phyloP scores from a whole-genome alignment of 1,140 invertebrate species.

The Drosophila pandora region DNA sequence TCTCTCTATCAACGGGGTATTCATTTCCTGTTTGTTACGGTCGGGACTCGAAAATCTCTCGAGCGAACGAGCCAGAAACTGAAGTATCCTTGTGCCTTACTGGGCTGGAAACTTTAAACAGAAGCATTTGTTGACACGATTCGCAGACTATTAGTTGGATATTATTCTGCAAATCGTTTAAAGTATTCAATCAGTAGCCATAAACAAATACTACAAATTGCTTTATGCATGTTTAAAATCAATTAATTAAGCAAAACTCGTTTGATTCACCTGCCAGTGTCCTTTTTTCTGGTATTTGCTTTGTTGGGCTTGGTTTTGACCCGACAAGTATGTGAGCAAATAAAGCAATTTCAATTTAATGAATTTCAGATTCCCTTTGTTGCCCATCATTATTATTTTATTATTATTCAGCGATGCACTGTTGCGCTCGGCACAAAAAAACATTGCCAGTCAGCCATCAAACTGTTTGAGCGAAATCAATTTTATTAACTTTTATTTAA shows the following conservation, averaged over 20 bases:
- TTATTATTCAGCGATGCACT: conserved; percentile 24
- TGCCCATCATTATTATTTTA: conserved; percentile 21
- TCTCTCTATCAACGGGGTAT: conserved; percentile 47
- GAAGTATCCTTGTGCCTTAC: conserved; percentile 21
- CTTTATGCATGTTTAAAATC: conserved; percentile 64
- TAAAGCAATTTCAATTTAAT: conserved; percentile 53
- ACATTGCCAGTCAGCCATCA: conserved; percentile 6
- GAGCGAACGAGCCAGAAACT: conserved; percentile 34
- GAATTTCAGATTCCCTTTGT: conserved; percentile 45
- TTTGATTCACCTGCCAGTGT: conserved; percentile 34
- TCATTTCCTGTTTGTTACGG: conserved; percentile 69
- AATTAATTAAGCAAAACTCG: conserved; percentile 61
- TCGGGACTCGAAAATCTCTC: conserved; percentile 24
- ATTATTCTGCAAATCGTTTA: conserved; percentile 18
- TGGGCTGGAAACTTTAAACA: conserved; percentile 34
- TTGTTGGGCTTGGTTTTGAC: not conserved
- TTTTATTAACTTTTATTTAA: conserved; percentile 68
- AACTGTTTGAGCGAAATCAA: conserved; percentile 55
- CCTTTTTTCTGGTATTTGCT: conserved; percentile 33
- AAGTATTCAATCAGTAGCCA: conserved; percentile 36
- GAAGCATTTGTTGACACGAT: conserved; percentile 24
- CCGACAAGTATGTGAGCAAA: conserved; percentile 20
- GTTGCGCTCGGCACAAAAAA: conserved; percentile 44
- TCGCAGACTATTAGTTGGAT: conserved; percentile 11
- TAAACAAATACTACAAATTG: conserved; percentile 53